These are phyloP conservation scores for Trigoniulus corallinus DNA, from an alignment of 1,140 invertebrate genomes.

Conservation along the genomic window DNA sequence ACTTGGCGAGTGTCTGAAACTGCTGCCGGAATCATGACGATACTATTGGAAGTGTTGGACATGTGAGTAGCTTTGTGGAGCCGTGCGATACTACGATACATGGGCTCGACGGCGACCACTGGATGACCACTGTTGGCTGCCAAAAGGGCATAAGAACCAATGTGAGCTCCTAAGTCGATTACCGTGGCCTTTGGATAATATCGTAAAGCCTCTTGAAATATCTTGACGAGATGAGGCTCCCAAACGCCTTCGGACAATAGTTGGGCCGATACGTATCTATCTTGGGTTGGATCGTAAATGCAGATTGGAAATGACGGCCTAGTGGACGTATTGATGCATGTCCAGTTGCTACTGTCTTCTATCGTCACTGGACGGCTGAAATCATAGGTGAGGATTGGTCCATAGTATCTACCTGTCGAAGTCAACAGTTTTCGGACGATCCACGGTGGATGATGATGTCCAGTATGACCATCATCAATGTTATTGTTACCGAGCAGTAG, in stretches of 20 bases:
- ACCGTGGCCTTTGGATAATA: conserved; percentile 13
- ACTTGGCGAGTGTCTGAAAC: conserved; percentile 15
- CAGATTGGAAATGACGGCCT: conserved; percentile 20
- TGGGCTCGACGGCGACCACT: conserved; percentile 22
- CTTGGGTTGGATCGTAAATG: conserved; percentile 13
- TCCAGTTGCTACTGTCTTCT: too few species aligned
- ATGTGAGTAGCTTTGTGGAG: conserved; percentile 15
- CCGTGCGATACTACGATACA: conserved; percentile 14
- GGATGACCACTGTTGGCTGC: conserved; percentile 17
- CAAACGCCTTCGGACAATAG: conserved; percentile 17
- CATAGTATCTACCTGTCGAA: too few species aligned
- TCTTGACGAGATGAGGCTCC: conserved; percentile 19
- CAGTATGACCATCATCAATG: too few species aligned
- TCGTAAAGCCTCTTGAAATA: conserved; percentile 13
- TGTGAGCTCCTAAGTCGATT: conserved; percentile 22
- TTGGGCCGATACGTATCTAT: conserved; percentile 19
- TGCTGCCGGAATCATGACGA: conserved; percentile 17
- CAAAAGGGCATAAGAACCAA: conserved; percentile 20
- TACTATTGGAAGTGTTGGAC: conserved; percentile 12
- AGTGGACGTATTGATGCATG: too few species aligned
- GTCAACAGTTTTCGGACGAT: too few species aligned
- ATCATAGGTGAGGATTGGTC: too few species aligned
- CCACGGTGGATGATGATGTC: too few species aligned
- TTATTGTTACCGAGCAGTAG: too few species aligned
- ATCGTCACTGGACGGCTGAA: too few species aligned